Percentiles rank a stretch among this genome's conserved stretches.
These are phyloP conservation scores for Porites lobata DNA, from an alignment of 92 coral and sea anemone species.

Conservation along the genomic window DNA sequence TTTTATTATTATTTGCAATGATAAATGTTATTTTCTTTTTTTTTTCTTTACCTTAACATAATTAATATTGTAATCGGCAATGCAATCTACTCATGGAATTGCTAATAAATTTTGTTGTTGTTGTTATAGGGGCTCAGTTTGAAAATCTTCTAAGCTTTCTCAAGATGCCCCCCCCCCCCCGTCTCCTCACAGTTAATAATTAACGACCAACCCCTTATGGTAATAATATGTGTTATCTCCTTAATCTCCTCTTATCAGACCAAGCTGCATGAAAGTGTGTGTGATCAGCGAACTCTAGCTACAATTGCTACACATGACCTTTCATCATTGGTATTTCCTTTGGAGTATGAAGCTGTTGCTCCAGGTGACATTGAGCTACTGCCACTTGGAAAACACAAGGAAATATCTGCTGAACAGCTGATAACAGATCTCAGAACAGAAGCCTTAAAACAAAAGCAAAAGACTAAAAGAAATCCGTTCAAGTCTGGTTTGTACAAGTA, in stretches of 20 bases:
- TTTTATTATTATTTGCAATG: too few species aligned
- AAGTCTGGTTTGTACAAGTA: conserved; percentile 95
- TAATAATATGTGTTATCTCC: too few species aligned
- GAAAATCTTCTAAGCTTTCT: too few species aligned
- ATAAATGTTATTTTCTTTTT: too few species aligned
- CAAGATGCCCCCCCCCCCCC: too few species aligned
- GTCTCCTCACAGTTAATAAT: too few species aligned
- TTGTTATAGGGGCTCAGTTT: too few species aligned
- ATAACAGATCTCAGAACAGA: conserved; percentile 82
- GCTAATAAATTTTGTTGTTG: too few species aligned
- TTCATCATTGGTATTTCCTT: conserved; percentile 81
- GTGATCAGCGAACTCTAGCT: conserved; percentile 93
- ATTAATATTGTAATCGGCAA: too few species aligned
- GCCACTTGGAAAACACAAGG: conserved; percentile 88
- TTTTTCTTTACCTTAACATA: too few species aligned
- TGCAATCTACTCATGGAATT: too few species aligned
- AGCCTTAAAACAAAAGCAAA: conserved; percentile 89
- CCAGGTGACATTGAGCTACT: conserved; percentile 72
- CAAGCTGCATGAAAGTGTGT: conserved; percentile 89
- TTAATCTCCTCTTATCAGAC: conserved; percentile 60
- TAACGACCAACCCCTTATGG: too few species aligned
- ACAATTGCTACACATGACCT: conserved; percentile 95
- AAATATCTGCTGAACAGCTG: conserved; percentile 84
- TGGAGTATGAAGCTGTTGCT: conserved; percentile 78
- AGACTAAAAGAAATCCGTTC: conserved; percentile 85